Base-by-base conservation (phyloP, 2,113 vertebrate genomes). In the Gallinago media region DNA sequence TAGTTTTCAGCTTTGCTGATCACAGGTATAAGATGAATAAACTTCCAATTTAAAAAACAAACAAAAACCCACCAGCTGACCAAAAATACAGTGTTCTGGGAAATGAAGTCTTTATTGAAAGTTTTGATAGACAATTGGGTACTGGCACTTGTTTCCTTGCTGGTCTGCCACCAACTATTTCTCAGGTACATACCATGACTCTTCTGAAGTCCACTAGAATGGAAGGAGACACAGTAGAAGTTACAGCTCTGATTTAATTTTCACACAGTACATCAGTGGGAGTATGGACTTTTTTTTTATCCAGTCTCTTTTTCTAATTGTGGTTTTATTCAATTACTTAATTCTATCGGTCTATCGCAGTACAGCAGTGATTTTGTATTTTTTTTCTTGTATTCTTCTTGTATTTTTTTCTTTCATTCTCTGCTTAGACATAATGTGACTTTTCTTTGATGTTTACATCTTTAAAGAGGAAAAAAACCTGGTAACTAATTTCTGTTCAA, bases 21-120 rank as follows among this genome's bases (percentile, higher is more conserved):
- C 19, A n/a, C 4, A 20, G 6, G 13, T 42, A 6, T 26, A 42
- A 63, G 12, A 40, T 31, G 11, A 75, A 44, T 20, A 59, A 61
- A 44, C 17, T 25, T 63, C 15, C 47, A 15, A 17, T 20, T 67
- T 10, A 7, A 23, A 23, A 10, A 52, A 54, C 25, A 59, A 38
- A 27, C 36, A 11, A 71, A 46, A 67, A 36, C 12, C n/a, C 11
- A 18, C 36, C 32, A 76, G 5, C 14, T 70, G 8, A 72, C 16
- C 32, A 56, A 82, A 34, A 47, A 14, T 18, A 2, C 3, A 10
- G 9, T 42, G 12, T 52, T 46, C 0, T 0, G 70, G 5, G 32
- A 88, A 88, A 42, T 25, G 0, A 76, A 84, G 6, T 40, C 7
- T 80, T 84, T n/a, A 2, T 16, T 54, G 9, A 42, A 80, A 47